Evolutionary conservation across 2,797 vertebrate species (phyloP).

Genomic region (Leucoraja ocellata): DNA sequence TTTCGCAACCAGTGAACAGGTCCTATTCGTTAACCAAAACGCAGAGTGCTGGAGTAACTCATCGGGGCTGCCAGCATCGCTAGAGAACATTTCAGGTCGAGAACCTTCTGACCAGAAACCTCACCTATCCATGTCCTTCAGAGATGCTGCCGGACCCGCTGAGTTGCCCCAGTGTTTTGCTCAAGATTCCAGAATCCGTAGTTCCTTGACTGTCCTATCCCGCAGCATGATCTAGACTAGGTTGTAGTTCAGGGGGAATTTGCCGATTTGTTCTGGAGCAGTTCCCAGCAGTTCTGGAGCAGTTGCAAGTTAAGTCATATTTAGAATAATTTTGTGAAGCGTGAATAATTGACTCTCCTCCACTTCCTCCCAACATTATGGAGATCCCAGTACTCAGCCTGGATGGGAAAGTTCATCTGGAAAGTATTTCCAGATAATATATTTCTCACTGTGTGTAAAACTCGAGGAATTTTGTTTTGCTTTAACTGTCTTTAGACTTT

Average conservation of each 20-base stretch:
- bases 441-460: neutral
- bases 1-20: neutral
- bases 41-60: too few relatives aligned
- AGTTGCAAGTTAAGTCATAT: neutral
- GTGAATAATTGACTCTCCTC: neutral
- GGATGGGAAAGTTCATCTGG: neutral
- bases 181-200: too few relatives aligned
- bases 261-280: neutral
- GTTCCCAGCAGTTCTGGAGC: too few relatives aligned
- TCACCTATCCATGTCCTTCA: too few relatives aligned
- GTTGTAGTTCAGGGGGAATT: neutral
- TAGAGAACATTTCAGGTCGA: too few relatives aligned
- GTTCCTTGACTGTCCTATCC: neutral
- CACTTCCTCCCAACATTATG: neutral
- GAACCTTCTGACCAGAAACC: too few relatives aligned
- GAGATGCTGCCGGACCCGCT: too few relatives aligned
- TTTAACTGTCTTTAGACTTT: neutral
- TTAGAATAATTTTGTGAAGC: too few relatives aligned
- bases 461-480: neutral
- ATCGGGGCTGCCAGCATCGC: too few relatives aligned
- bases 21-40: too few relatives aligned
- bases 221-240: neutral
- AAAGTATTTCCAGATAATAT: neutral
- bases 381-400: neutral
- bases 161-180: too few relatives aligned